Base-by-base conservation (phyloP, 2,888 invertebrate genomes). In the Heliothis peltigera region DNA sequence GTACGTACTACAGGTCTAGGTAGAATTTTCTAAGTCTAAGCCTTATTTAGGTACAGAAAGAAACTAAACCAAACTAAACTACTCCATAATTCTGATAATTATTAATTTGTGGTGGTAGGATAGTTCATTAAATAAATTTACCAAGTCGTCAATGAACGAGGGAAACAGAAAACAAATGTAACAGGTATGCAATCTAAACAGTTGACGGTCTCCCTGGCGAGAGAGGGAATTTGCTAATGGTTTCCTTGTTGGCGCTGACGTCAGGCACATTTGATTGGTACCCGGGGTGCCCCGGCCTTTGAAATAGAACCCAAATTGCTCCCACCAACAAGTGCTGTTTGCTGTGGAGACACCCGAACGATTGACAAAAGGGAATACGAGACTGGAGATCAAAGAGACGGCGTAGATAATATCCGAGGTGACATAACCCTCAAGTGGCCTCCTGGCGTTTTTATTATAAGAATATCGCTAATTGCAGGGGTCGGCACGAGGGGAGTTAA, bases 321-420 rank as follows among this genome's bases (percentile, higher is more conserved):
- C 68, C 74, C 70, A 60, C 74, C 72, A 77, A 81, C 81, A 78
- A 82, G 81, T 76, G 60, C 55, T 78, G 79, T 81, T 79, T 81
- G 71, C 81, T 60, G 19, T 74, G 52, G 70, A 64, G 77, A 76
- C 71, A 60, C 54, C 52, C 57, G 59, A 67, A 74, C 71, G 72
- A 79, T 82, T 81, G 76, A 78, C 79, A 79, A 79, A 80, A 81
- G 78, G 72, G 70, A 80, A 81, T 64, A 42, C 49, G 74, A 73
- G 58, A 62, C 60, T 43, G 25, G 18, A 67, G 75, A 80, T 80
- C 81, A 80, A 77, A 79, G 75, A 54, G 64, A 75, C 55, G 68
- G 39, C 21, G 21, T n/a, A 28, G 58, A 69, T 69, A 68, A 58
- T 70, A 71, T 67, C 52, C 22, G 32, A 71, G 62, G 78, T 77